Percentiles rank a stretch among this genome's conserved stretches.
Conservation (phyloP, 1,140 invertebrate species). For the Galendromus occidentalis region DNA sequence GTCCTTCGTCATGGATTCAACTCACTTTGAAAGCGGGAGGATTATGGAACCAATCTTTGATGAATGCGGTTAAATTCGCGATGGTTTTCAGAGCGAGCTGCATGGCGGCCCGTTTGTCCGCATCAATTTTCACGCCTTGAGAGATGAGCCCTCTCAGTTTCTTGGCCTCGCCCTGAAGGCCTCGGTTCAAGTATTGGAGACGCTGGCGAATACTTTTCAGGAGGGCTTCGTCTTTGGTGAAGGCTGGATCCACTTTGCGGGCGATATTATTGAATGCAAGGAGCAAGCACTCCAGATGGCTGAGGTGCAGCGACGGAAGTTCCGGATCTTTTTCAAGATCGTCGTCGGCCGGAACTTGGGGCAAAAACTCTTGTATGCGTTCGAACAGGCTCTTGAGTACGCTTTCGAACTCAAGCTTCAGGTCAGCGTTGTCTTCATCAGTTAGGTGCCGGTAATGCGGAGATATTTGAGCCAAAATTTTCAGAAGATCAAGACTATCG, state of each 20-base stretch:
- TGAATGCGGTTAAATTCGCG: constrained; percentile 75
- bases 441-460: constrained; percentile 51
- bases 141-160: constrained; percentile 40
- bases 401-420: constrained; percentile 13
- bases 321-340: constrained; percentile 28
- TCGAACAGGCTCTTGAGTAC: constrained; percentile 11
- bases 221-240: constrained; percentile 43
- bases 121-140: constrained; percentile 46
- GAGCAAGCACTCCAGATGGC: constrained; percentile 76
- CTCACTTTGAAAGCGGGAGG: constrained; percentile 71
- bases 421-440: constrained; percentile 26
- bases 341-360: constrained; percentile 48
- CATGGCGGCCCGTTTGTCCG: constrained; percentile 54
- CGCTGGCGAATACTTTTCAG: constrained; percentile 34
- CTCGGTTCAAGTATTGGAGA: constrained; percentile 74
- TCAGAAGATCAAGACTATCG: constrained; percentile 55
- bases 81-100: constrained; percentile 57
- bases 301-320: constrained; percentile 60
- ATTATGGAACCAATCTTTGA: constrained; percentile 81
- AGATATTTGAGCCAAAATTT: constrained; percentile 64
- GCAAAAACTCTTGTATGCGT: constrained; percentile 32
- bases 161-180: constrained; percentile 77
- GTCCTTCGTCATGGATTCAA: background rate
- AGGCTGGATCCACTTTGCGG: background rate
- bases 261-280: constrained; percentile 39